Percentiles rank a stretch among this genome's conserved stretches.
Evolutionary conservation across 2,113 vertebrate genomes (phyloP).

Genomic region (Stercorarius parasiticus): DNA sequence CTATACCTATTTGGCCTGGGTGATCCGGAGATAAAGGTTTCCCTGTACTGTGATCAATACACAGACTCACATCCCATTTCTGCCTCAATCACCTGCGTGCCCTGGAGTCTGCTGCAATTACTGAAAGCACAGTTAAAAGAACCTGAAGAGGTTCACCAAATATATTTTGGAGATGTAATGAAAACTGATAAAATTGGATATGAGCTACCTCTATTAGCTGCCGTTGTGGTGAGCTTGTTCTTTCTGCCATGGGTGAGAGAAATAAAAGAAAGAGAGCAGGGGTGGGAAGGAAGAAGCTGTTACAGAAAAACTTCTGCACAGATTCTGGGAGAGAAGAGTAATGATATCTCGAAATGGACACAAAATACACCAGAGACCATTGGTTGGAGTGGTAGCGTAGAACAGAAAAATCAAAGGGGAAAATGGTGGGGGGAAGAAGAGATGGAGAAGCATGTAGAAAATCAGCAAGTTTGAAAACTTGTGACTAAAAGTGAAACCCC

Average conservation of each 20-base stretch:
- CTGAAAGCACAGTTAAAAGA: background rate
- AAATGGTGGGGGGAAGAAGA: rapidly evolving
- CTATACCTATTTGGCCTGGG: background rate
- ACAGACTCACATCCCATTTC: background rate
- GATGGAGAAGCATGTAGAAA: background rate
- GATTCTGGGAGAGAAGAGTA: background rate
- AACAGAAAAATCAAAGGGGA: background rate
- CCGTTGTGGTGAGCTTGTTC: background rate
- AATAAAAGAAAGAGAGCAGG: background rate
- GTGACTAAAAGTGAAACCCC: background rate
- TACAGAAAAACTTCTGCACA: background rate
- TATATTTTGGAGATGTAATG: background rate
- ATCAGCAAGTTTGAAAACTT: background rate
- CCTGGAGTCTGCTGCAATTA: background rate
- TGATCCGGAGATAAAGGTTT: background rate
- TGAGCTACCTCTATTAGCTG: background rate
- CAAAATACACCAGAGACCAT: background rate
- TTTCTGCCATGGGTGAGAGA: background rate
- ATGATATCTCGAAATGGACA: background rate
- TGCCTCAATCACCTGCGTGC: background rate
- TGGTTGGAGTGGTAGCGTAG: background rate
- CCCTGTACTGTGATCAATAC: background rate
- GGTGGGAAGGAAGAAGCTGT: background rate
- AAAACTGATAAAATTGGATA: background rate
- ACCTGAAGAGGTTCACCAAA: background rate